phyloP scores from a whole-genome alignment of 1,140 invertebrate species.

The Dendroctonus ponderosae region DNA sequence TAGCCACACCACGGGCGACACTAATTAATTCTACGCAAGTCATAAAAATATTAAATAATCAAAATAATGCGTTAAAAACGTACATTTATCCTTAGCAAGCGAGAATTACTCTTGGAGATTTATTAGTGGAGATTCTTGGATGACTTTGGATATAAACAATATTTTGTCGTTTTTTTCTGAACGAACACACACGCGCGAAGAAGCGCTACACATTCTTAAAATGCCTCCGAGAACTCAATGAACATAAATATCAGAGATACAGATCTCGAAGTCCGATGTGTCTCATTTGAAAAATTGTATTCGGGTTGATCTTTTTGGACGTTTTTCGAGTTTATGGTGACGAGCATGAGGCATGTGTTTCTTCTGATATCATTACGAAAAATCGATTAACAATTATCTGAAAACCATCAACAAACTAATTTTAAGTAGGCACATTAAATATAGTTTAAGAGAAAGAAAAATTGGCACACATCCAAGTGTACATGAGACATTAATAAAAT shows the following conservation, averaged over 20 bases:
- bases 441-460: no score
- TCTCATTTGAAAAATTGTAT: slow-evolving; percentile 22
- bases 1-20: neutral
- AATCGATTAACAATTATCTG: no score
- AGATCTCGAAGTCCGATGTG: slow-evolving; percentile 14
- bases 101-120: slow-evolving; percentile 15
- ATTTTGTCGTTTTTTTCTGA: slow-evolving; percentile 18
- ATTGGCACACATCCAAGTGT: no score
- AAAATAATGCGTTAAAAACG: neutral
- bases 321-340: no score
- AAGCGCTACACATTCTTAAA: slow-evolving; percentile 18
- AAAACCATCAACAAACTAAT: no score
- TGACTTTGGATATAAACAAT: slow-evolving; percentile 22
- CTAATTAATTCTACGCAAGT: neutral
- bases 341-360: no score
- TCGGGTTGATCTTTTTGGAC: slow-evolving; percentile 1
- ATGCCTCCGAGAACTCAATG: slow-evolving; percentile 18
- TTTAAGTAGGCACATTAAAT: no score
- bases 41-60: slow-evolving; percentile 20
- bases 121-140: slow-evolving; percentile 4
- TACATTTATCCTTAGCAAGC: slow-evolving; percentile 3
- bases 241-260: slow-evolving; percentile 26
- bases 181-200: slow-evolving; percentile 16
- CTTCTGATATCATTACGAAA: no score
- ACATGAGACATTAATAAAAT: no score